Percentiles rank a stretch among this genome's conserved stretches.
Conservation (phyloP, 2,888 invertebrate genomes). For the Chironomus riparius region DNA sequence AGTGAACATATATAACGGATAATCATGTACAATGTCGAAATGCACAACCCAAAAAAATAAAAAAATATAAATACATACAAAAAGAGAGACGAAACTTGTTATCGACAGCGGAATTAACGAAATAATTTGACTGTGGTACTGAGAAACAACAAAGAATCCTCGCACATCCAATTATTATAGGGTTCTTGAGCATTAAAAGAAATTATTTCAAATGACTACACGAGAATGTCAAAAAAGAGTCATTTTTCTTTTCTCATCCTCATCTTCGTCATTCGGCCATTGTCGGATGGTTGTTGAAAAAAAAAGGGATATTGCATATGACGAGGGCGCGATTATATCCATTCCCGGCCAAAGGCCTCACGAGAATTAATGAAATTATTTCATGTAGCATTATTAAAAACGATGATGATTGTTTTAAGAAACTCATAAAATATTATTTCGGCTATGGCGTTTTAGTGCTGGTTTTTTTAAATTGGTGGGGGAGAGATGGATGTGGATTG, state of each 20-base stretch:
- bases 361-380: not conserved
- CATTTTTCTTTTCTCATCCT: too few relatives aligned
- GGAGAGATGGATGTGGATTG: too few relatives aligned
- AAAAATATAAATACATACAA: not conserved
- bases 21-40: conserved; percentile 4
- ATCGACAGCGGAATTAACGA: not conserved
- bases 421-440: not conserved
- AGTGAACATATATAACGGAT: not conserved
- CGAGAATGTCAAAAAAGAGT: too few relatives aligned
- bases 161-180: not conserved
- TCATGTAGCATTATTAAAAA: not conserved
- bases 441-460: too few relatives aligned
- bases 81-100: not conserved
- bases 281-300: too few relatives aligned
- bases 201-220: not conserved
- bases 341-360: not conserved
- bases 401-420: conserved; percentile 20
- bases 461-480: too few relatives aligned
- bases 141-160: not conserved
- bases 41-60: not conserved
- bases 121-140: not conserved
- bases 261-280: too few relatives aligned
- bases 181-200: not conserved
- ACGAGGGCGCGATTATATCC: too few relatives aligned
- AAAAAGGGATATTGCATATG: too few relatives aligned